Conservation (phyloP, 2,797 vertebrate genomes). For the Oreochromis grahami region DNA sequence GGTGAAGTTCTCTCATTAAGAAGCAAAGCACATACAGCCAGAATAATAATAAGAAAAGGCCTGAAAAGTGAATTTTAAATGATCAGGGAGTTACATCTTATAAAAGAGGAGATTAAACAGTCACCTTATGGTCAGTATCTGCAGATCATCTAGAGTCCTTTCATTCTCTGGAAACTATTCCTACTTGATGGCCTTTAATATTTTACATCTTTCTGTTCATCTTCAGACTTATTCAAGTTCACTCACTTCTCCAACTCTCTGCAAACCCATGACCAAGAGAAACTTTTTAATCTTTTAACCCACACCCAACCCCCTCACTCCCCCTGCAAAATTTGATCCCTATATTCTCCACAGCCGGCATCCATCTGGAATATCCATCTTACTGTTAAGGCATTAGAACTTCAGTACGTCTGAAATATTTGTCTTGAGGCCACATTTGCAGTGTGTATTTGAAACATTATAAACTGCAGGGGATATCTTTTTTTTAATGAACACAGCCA, state of each 20-base stretch:
- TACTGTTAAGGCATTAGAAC: not conserved
- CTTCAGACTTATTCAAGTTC: not conserved
- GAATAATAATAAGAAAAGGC: not conserved
- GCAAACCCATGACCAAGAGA: conserved; percentile 37
- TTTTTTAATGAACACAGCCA: not conserved
- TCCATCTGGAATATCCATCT: conserved; percentile 25
- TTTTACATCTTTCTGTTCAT: not conserved
- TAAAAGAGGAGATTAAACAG: not conserved
- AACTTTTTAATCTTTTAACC: conserved; percentile 46
- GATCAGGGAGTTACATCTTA: not conserved
- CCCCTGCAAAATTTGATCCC: conserved; percentile 31
- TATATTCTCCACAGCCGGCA: not conserved
- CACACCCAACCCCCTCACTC: conserved; percentile 27
- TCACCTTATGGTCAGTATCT: not conserved
- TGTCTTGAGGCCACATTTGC: not conserved
- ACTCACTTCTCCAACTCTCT: conserved; percentile 1
- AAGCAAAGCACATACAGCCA: not conserved
- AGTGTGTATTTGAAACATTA: conserved; percentile 1
- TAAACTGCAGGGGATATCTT: not conserved
- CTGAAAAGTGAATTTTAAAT: not conserved
- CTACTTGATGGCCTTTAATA: not conserved
- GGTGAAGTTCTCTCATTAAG: not conserved
- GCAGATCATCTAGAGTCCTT: not conserved
- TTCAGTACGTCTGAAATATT: not conserved
- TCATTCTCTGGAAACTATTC: not conserved